Conservation (phyloP, 2,113 vertebrate genomes). For the Chaenogobius annularis region DNA sequence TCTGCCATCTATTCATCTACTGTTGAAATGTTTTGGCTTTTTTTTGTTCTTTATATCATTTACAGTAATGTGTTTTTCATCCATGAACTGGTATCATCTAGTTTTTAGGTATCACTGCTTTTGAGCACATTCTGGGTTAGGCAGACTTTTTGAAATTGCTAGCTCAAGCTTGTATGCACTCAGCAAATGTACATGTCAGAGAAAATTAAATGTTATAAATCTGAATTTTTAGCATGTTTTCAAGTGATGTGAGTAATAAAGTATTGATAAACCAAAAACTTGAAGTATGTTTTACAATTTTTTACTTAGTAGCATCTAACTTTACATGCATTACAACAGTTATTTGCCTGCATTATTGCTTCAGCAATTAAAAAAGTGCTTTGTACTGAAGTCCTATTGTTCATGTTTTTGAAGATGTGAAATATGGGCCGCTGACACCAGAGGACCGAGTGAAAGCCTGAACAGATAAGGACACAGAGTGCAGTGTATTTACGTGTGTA, state of each 20-base stretch:
- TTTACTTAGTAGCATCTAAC: not conserved
- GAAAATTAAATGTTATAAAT: no score
- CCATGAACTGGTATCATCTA: not conserved
- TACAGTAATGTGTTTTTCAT: slow-evolving; percentile 2
- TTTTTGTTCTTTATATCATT: not conserved
- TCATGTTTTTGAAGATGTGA: no score
- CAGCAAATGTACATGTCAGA: not conserved
- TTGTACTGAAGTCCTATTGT: no score
- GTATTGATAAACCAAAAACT: not conserved
- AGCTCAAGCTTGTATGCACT: not conserved
- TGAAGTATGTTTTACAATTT: not conserved
- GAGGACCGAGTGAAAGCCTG: slow-evolving; percentile 34
- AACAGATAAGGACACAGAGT: slow-evolving; percentile 18
- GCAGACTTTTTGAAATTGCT: not conserved
- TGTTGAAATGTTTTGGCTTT: not conserved
- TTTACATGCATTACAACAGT: not conserved
- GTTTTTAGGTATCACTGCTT: slow-evolving; percentile 21
- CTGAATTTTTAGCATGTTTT: not conserved
- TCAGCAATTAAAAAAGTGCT: no score
- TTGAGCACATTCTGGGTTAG: not conserved
- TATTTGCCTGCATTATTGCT: no score
- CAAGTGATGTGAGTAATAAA: not conserved
- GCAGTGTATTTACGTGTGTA: slow-evolving; percentile 3
- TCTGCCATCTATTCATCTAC: not conserved
- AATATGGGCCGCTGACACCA: slow-evolving; percentile 37